Evolutionary conservation across 2,113 vertebrate genomes (phyloP).

Genomic region (Oncorhynchus keta): DNA sequence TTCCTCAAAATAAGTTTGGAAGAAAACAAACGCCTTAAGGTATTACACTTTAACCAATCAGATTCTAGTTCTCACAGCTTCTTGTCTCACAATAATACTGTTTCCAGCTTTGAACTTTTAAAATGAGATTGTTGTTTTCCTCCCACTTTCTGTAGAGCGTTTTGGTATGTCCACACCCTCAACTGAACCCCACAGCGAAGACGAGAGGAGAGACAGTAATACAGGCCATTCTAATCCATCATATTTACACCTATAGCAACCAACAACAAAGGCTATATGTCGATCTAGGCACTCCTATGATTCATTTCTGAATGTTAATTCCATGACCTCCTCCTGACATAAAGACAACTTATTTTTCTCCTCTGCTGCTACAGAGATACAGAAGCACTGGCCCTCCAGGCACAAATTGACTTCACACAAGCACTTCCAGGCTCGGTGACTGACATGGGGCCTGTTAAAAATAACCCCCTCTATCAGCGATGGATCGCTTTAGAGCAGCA

Average conservation of each 20-base stretch:
- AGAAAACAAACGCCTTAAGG: too few species aligned
- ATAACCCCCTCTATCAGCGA: constrained; percentile 49
- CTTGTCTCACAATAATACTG: background rate
- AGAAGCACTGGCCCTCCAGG: constrained; percentile 56
- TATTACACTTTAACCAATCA: background rate
- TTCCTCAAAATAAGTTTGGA: background rate
- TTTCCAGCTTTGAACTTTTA: background rate
- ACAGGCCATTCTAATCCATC: constrained; percentile 37
- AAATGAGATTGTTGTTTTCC: background rate
- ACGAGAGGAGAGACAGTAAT: constrained; percentile 21
- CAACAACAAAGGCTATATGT: constrained; percentile 62
- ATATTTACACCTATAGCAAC: constrained; percentile 45
- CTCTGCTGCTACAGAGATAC: constrained; percentile 35
- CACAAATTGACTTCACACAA: constrained; percentile 67
- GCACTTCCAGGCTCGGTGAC: constrained; percentile 52
- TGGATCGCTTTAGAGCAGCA: constrained; percentile 43
- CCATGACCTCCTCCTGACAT: constrained; percentile 56
- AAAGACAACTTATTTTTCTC: constrained; percentile 15
- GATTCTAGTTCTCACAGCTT: background rate
- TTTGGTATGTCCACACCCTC: too few species aligned
- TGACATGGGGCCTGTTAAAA: constrained; percentile 65
- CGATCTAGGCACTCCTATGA: constrained; percentile 59
- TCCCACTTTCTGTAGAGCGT: background rate
- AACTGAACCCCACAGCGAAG: background rate
- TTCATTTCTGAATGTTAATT: constrained; percentile 65